Evolutionary conservation across 2,888 invertebrate genomes (phyloP), one percentile per base, ranked within the genome.

Genomic region (Phoronis australis): DNA sequence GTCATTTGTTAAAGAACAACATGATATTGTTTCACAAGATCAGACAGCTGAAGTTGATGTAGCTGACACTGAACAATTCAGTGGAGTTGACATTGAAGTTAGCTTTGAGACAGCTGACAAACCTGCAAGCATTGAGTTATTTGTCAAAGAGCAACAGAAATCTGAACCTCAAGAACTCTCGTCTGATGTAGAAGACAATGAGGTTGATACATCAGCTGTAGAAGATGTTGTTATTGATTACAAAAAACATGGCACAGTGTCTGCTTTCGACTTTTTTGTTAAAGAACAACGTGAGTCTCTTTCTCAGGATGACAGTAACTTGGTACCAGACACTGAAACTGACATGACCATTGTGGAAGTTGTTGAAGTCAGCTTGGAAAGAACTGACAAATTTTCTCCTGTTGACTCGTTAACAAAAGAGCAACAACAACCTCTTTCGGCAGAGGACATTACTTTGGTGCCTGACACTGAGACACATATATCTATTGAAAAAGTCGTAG

Each of bases 271-370:
- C n/a, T n/a, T n/a, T n/a, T n/a, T n/a, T n/a, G n/a, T n/a, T n/a
- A n/a, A n/a, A n/a, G n/a, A n/a, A n/a, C n/a, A n/a, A n/a, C n/a
- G n/a, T n/a, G n/a, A n/a, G n/a, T n/a, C n/a, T n/a, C n/a, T n/a
- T n/a, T n/a, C n/a, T n/a, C n/a, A n/a, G n/a, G n/a, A n/a, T n/a
- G n/a, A n/a, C n/a, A n/a, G n/a, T n/a, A n/a, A n/a, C 26, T 26
- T 42, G 21, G 46, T 51, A 12, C 24, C 47, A n/a, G 44, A 25
- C 26, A 42, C 26, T 35, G 42, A 50, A 44, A 40, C 23, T 39
- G 50, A 50, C 37, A 25, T 38, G 22, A 23, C 45, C 12, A 24
- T 35, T 6, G 47, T 43, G 38, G 22, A 5, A 43, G 38, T 35
- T 25, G 38, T 27, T 35, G 22, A 38, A 22, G 39, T 37, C 20